Evolutionary conservation across 2,888 invertebrate genomes (phyloP), one percentile per base, ranked within the genome.

Genomic region (Odontothrips loti): DNA sequence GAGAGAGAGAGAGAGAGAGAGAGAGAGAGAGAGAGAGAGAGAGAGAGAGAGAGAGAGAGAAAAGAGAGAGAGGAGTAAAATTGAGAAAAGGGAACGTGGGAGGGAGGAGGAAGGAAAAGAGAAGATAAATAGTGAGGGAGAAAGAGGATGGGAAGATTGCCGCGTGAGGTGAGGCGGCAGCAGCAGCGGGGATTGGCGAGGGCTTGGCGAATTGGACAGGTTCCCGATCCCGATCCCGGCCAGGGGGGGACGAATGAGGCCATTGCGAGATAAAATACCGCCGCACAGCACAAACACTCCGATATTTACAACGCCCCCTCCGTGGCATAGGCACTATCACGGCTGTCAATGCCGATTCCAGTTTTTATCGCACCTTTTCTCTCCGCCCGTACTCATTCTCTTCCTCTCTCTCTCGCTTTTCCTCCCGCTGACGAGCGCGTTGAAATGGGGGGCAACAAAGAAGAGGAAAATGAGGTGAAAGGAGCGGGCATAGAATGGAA

Each of bases 261-360:
- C 68, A 27, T 75, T 75, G 68, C 68, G 23, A 75, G 68, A 75
- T 75, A 75, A 75, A 75, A 75, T 75, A 75, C 68, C 68, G 68
- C 68, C 68, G 68, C 68, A 27, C 27, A 12, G 68, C 68, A 75
- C 68, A 75, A 75, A 75, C 68, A 75, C 68, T 27, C 68, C 23
- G 68, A 75, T 75, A 75, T 75, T 75, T 75, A 75, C 68, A 75
- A 27, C 68, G 12, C 68, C 23, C 68, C 58, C 58, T 58, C 58
- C 58, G 6, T 6, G 58, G 58, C 58, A 58, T 58, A 58, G 68
- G 27, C 68, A 75, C 68, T 27, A 75, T 75, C 68, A 27, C 68
- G 23, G 58, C 68, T 23, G 68, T 75, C 68, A 75, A 9, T 75
- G 68, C 27, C 68, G 68, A 75, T 75, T 23, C 27, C 68, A 75